Percentiles rank a stretch among this genome's conserved stretches.
Conservation (phyloP, 2,113 vertebrate genomes). For the Opisthocomus hoazin region DNA sequence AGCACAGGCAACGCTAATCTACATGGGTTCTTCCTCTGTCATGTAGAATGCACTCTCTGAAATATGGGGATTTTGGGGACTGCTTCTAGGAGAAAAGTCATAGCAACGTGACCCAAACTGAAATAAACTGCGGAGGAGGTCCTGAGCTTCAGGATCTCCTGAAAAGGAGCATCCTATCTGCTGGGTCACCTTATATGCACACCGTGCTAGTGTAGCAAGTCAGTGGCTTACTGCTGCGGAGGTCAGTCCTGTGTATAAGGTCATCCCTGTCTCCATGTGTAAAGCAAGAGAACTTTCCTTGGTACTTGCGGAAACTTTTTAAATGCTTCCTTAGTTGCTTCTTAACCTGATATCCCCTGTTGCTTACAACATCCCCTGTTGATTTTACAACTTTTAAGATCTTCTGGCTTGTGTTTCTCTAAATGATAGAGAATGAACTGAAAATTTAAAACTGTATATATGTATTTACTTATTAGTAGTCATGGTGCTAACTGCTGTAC, state of each 20-base stretch:
- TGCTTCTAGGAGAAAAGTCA: not conserved
- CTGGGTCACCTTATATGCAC: not conserved
- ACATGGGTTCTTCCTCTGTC: not conserved
- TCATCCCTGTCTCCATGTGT: not conserved
- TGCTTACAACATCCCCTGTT: too few species aligned
- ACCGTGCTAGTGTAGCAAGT: not conserved
- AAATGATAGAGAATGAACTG: not conserved
- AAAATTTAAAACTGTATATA: not conserved
- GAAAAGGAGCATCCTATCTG: not conserved
- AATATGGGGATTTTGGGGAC: rapidly evolving
- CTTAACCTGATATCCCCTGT: not conserved
- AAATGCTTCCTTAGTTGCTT: not conserved
- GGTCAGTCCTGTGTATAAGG: not conserved
- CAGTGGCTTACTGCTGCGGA: not conserved
- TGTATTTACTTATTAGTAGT: not conserved
- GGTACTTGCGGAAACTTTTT: not conserved
- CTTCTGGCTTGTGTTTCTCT: not conserved
- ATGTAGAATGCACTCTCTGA: not conserved
- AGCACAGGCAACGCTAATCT: not conserved
- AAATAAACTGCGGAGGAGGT: not conserved
- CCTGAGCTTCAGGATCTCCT: not conserved
- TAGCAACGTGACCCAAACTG: not conserved
- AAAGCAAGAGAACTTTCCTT: not conserved
- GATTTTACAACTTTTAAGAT: not conserved
- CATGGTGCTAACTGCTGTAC: not conserved